phyloP scores from a whole-genome alignment of 2,888 invertebrate species.

The Gasteruption jaculator region DNA sequence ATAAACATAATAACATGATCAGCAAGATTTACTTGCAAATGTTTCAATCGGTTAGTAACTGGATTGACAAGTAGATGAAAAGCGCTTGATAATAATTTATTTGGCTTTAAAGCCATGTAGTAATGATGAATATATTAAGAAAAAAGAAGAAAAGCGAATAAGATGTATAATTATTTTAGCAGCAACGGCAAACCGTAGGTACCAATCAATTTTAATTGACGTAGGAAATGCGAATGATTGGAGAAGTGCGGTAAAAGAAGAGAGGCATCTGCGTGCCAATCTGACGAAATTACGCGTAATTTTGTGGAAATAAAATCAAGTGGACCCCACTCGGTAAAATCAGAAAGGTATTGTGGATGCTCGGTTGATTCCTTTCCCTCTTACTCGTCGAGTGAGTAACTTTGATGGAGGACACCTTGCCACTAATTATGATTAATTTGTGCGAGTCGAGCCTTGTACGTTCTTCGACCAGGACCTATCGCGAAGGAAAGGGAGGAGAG shows the following conservation, averaged over 20 bases:
- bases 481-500: conserved; percentile 12
- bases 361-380: too few relatives aligned
- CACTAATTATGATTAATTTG: conserved; percentile 47
- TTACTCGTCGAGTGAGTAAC: conserved; percentile 10
- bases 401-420: conserved; percentile 38
- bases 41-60: too few relatives aligned
- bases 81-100: too few relatives aligned
- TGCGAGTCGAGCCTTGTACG: conserved; percentile 29
- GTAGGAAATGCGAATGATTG: conserved; percentile 24
- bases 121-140: too few relatives aligned
- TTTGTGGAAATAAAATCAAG: conserved; percentile 32
- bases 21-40: too few relatives aligned
- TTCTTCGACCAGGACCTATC: conserved; percentile 29
- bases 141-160: too few relatives aligned
- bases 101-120: too few relatives aligned
- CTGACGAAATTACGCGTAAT: conserved; percentile 35
- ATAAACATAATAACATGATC: too few relatives aligned
- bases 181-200: conserved; percentile 27
- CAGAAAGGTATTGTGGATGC: too few relatives aligned
- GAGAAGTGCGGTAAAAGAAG: too few relatives aligned
- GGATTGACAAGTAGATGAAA: too few relatives aligned
- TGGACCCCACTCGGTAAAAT: conserved; percentile 12
- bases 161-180: too few relatives aligned
- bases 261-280: conserved; percentile 27
- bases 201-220: conserved; percentile 39